phyloP scores from a whole-genome alignment of 1,140 invertebrate species.

The Drosophila sechellia region DNA sequence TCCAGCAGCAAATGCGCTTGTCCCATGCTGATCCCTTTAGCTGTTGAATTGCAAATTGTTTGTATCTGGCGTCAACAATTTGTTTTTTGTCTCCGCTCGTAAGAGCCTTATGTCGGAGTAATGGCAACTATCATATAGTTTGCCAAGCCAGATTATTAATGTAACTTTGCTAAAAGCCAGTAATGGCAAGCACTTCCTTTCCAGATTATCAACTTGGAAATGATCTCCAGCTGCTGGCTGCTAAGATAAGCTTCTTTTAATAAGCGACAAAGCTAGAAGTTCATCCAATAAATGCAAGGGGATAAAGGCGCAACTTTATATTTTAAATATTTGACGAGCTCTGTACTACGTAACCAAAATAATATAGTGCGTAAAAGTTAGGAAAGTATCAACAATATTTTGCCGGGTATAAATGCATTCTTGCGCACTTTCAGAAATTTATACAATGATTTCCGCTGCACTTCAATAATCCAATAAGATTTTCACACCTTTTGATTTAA shows the following conservation, averaged over 20 bases:
- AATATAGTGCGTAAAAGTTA: no score
- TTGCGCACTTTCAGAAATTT: no score
- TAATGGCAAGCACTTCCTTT: conserved; percentile 9
- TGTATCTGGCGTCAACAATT: conserved; percentile 75
- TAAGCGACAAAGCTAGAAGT: not conserved
- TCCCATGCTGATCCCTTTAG: conserved; percentile 78
- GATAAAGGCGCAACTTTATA: not conserved
- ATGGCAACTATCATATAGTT: conserved; percentile 42
- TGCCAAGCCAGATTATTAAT: conserved; percentile 32
- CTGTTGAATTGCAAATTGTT: conserved; percentile 83
- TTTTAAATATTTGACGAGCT: no score
- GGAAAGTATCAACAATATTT: no score
- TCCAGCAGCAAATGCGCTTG: conserved; percentile 70
- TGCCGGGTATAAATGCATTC: no score
- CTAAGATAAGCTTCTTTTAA: not conserved
- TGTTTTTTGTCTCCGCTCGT: conserved; percentile 47
- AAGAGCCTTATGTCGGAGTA: conserved; percentile 42
- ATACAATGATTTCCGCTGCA: no score
- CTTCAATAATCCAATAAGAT: no score
- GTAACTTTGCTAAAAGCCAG: conserved; percentile 2
- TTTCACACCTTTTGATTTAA: no score
- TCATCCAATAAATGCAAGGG: not conserved
- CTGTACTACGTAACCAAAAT: no score
- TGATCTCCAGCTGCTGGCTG: not conserved
- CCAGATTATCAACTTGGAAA: conserved; percentile 2